Evolutionary conservation across 2,888 invertebrate species (phyloP).

Genomic region (Lepidochitona cinerea): DNA sequence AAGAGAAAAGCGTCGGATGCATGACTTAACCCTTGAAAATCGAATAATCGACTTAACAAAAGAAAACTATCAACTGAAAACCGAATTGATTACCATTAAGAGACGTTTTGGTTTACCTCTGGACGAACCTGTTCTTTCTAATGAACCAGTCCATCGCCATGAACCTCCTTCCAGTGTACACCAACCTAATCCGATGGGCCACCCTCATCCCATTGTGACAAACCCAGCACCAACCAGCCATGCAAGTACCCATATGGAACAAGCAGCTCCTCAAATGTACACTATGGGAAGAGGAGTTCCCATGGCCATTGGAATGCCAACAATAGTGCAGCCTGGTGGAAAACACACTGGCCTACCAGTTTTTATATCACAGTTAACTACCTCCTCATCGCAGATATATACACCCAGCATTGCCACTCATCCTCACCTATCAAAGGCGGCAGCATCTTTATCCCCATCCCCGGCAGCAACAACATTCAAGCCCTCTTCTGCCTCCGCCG

Average conservation of each 20-base stretch:
- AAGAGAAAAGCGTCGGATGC: conserved; percentile 95
- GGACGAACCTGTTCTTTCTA: conserved; percentile 29
- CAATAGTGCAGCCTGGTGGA: background rate
- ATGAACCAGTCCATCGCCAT: background rate
- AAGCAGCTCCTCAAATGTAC: background rate
- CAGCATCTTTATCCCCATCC: background rate
- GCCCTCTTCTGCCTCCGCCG: background rate
- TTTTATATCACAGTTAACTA: background rate
- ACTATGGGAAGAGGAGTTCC: background rate
- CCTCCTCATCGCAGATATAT: background rate
- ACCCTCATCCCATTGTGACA: background rate
- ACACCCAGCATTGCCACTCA: background rate
- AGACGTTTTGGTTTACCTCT: conserved; percentile 77
- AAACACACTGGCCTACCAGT: background rate
- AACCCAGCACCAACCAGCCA: background rate
- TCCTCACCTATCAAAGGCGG: background rate
- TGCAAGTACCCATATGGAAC: background rate
- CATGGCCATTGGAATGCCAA: background rate
- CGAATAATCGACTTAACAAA: conserved; percentile 94
- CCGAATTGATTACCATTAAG: conserved; percentile 92
- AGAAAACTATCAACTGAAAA: conserved; percentile 94
- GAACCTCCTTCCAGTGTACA: background rate
- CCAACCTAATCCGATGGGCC: background rate
- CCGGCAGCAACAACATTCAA: background rate
- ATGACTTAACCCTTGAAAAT: conserved; percentile 96